Evolutionary conservation across 2,113 vertebrate genomes (phyloP).

Genomic region (Semnornis frantzii): DNA sequence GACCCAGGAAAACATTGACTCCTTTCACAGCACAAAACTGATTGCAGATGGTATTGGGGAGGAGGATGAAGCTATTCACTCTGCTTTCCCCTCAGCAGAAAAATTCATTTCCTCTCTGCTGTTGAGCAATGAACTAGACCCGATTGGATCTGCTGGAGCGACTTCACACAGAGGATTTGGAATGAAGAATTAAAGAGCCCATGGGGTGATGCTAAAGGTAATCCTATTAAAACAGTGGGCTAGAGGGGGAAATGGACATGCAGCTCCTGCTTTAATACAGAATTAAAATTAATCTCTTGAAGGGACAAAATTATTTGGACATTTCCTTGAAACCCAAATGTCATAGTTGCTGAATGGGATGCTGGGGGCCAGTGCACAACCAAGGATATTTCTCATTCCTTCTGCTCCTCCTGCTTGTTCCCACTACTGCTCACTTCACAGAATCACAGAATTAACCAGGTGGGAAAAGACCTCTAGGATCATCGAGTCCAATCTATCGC

Average conservation of each 20-base stretch:
- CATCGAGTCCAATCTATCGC: no score
- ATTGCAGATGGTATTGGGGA: slow-evolving; percentile 16
- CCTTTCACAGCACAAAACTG: slow-evolving; percentile 28
- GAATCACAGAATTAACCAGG: no score
- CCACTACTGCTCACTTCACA: neutral
- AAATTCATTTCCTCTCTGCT: slow-evolving; percentile 50
- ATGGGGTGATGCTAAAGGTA: neutral
- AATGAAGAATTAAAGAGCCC: neutral
- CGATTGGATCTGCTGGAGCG: slow-evolving; percentile 16
- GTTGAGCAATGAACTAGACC: slow-evolving; percentile 29
- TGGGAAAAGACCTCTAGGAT: no score
- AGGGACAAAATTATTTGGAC: neutral
- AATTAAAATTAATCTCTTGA: neutral
- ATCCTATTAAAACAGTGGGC: neutral
- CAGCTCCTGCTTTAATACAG: neutral
- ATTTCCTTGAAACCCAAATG: neutral
- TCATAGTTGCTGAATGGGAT: neutral
- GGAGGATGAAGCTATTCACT: slow-evolving; percentile 12
- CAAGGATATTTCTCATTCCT: neutral
- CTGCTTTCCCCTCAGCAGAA: neutral
- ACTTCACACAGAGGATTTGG: neutral
- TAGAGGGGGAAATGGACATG: neutral
- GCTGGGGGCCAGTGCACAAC: neutral
- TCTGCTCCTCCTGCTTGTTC: neutral
- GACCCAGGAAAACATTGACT: slow-evolving; percentile 33